Evolutionary conservation across 2,888 invertebrate genomes (phyloP).

Genomic region (Eutolmus rufibarbis): DNA sequence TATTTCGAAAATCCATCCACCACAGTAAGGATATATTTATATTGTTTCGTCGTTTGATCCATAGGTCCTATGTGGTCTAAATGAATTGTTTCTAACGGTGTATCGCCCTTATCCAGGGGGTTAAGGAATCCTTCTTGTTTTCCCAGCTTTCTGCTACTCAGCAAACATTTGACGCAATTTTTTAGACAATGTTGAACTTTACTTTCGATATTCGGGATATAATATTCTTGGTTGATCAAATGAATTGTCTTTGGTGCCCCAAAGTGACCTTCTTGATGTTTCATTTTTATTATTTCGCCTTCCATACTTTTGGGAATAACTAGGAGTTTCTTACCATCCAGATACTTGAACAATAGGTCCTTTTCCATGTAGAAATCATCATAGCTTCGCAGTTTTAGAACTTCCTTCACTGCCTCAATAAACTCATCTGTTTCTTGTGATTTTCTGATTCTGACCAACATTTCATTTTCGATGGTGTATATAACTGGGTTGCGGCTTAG

Average conservation of each 20-base stretch:
- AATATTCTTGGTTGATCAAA: not conserved
- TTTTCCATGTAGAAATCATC: not conserved
- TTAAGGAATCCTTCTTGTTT: not conserved
- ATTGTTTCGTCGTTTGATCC: constrained; percentile 50
- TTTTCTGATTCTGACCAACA: constrained; percentile 42
- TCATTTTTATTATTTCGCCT: not conserved
- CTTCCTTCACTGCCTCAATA: constrained; percentile 36
- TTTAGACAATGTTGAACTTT: not conserved
- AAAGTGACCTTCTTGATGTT: not conserved
- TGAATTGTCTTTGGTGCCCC: too few species aligned
- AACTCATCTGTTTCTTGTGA: constrained; percentile 38
- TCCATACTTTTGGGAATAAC: not conserved
- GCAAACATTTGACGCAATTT: constrained; percentile 11
- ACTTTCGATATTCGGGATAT: not conserved
- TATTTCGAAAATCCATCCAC: constrained; percentile 55
- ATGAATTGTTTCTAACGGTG: not conserved
- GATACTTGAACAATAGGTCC: not conserved
- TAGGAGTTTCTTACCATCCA: not conserved
- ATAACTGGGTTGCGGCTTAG: constrained; percentile 10
- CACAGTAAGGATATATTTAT: constrained; percentile 54
- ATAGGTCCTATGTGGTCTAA: constrained; percentile 48
- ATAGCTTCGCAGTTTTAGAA: constrained; percentile 10
- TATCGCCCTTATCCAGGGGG: not conserved
- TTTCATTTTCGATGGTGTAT: constrained; percentile 38
- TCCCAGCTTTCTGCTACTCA: not conserved